Base-by-base conservation (phyloP, 2,888 invertebrate genomes). In the Neria commutata region DNA sequence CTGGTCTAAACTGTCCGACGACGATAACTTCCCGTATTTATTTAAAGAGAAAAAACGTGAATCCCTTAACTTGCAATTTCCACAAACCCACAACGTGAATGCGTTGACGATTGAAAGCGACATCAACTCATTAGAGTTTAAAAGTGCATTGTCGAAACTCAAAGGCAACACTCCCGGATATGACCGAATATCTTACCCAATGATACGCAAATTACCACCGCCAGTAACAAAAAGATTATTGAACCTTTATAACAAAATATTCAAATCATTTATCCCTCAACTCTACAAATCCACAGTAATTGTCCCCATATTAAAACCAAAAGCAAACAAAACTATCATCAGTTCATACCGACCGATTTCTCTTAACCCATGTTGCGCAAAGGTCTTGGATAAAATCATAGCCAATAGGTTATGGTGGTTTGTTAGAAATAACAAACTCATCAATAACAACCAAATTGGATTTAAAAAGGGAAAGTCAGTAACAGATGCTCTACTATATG, bases 371-470 rank as follows among this genome's bases (percentile, higher is more conserved):
- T 42, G 42, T n/a, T 42, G 42, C 42, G 5, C 8, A 6, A 42
- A 42, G n/a, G 10, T 42, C 5, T 5, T 34, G 23, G 19, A 21
- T 21, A 45, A 42, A n/a, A 25, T 45, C 42, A 26, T 53, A 53
- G 26, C 25, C 60, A 81, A 84, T 40, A 29, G 29, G 6, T 29
- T 29, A 29, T 29, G 6, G 29, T 29, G 29, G 29, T 29, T 29
- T 29, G 29, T 29, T 29, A 29, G 29, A 29, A 29, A 29, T 29
- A 29, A 29, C 6, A 29, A 29, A 8, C 29, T 29, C 29, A 29
- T 29, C 29, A 6, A 29, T 6, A 29, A 29, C 29, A 29, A 29
- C 29, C 29, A 29, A 8, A 29, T 29, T 29, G 29, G 29, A 29
- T 29, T 29, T 11, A 29, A 29, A 29, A 29, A 11, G 29, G 29